Percentiles rank a stretch among this genome's conserved stretches.
phyloP scores from a whole-genome alignment of 2,113 vertebrate genomes.

The Gnathonemus longibarbis region DNA sequence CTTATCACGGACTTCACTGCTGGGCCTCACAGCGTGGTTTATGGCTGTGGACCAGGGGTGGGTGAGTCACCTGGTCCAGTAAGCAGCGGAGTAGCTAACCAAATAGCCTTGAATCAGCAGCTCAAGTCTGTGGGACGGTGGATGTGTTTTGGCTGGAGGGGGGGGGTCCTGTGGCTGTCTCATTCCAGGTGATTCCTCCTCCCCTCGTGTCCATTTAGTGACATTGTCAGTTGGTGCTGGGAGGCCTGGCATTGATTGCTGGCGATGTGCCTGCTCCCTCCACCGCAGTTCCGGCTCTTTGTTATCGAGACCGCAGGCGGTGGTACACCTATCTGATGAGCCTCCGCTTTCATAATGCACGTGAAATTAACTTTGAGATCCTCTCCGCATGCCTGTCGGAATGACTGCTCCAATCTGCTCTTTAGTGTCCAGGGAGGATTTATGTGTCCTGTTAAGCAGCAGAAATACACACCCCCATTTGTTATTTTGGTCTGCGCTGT shows the following conservation, averaged over 20 bases:
- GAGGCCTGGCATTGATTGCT: slow-evolving; percentile 1
- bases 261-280: not conserved
- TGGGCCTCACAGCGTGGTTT: not conserved
- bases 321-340: not conserved
- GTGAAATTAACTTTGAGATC: slow-evolving; percentile 6
- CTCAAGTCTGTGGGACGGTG: not conserved
- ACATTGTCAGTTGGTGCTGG: not conserved
- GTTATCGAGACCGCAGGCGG: not conserved
- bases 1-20: not conserved
- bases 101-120: not conserved
- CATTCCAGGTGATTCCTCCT: not conserved
- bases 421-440: not conserved
- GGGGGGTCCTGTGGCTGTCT: not conserved
- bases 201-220: not conserved
- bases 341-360: not conserved
- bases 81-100: not conserved
- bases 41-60: not conserved
- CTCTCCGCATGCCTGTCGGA: not conserved
- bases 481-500: not conserved
- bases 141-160: not conserved
- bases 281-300: too few relatives aligned
- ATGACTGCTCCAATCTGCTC: not conserved
- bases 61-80: not conserved
- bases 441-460: not conserved
- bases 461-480: not conserved